A percentile compares a stretch with the other conserved stretches of the same genome.
Evolutionary conservation across 2,113 vertebrate genomes (phyloP).

Genomic region (Poeciliopsis prolifica): DNA sequence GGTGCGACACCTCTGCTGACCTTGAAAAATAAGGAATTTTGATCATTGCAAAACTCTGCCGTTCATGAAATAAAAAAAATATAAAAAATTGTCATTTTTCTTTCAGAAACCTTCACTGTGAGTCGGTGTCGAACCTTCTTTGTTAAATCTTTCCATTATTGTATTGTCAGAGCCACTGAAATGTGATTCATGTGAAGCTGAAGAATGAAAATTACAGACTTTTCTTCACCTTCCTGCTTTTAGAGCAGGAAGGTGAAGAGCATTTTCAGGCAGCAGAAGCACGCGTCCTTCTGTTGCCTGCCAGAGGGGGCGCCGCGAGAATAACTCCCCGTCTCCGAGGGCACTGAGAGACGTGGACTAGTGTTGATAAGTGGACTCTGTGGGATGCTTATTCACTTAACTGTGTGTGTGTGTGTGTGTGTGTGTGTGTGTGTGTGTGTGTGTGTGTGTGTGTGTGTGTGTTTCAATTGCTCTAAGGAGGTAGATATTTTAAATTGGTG

Average conservation of each 20-base stretch:
- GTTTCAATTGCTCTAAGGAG: slow-evolving; percentile 40
- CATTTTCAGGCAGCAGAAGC: too few relatives aligned
- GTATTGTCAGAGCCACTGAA: not conserved
- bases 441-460: slow-evolving; percentile 5
- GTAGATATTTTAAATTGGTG: slow-evolving; percentile 50
- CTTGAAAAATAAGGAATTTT: too few relatives aligned
- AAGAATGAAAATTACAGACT: too few relatives aligned
- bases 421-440: not conserved
- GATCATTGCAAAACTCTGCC: not conserved
- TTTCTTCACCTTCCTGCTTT: not conserved
- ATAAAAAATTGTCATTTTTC: not conserved
- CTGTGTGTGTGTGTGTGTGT: not conserved
- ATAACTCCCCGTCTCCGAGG: slow-evolving; percentile 23
- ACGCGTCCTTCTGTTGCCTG: not conserved
- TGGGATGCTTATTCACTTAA: slow-evolving; percentile 37
- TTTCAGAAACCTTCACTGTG: not conserved
- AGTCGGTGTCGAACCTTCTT: not conserved
- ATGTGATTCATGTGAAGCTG: not conserved
- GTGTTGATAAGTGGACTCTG: slow-evolving; percentile 26
- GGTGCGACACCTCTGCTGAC: too few relatives aligned
- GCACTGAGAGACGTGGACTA: slow-evolving; percentile 22
- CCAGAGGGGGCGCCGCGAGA: not conserved
- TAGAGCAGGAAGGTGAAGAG: not conserved
- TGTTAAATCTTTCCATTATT: not conserved
- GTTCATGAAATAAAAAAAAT: not conserved